Percentiles rank a stretch among this genome's conserved stretches.
These are phyloP conservation scores for Trachurus trachurus DNA, from an alignment of 2,797 vertebrate genomes.

Conservation along the genomic window DNA sequence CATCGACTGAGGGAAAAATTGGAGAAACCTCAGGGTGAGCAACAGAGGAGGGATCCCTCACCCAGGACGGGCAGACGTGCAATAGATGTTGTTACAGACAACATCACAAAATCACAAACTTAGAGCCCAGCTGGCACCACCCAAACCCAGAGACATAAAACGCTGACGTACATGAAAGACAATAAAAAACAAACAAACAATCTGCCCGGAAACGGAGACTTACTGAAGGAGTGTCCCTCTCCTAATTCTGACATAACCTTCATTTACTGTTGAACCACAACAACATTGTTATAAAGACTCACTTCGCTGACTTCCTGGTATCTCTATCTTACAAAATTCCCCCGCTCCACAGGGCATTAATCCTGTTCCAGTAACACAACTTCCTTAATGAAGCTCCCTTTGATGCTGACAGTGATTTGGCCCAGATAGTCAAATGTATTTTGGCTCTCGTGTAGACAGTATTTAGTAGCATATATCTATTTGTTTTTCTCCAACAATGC, in stretches of 20 bases:
- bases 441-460: not conserved
- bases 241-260: not conserved
- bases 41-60: no score
- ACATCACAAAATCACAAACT: not conserved
- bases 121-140: not conserved
- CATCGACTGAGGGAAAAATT: no score
- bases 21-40: no score
- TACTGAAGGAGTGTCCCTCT: not conserved
- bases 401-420: conserved; percentile 36
- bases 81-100: no score
- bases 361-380: conserved; percentile 38
- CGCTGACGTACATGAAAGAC: conserved; percentile 4
- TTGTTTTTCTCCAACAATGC: conserved; percentile 16
- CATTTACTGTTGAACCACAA: conserved; percentile 1
- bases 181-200: conserved; percentile 26
- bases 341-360: conserved; percentile 35
- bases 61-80: no score
- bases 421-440: conserved; percentile 41
- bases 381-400: conserved; percentile 28
- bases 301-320: conserved; percentile 24
- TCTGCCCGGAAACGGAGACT: not conserved
- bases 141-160: not conserved
- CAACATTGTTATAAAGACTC: not conserved
- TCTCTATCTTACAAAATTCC: conserved; percentile 1
- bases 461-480: not conserved